These are phyloP conservation scores for Magallana gigas DNA, from an alignment of 1,140 invertebrate genomes.

Conservation along the genomic window DNA sequence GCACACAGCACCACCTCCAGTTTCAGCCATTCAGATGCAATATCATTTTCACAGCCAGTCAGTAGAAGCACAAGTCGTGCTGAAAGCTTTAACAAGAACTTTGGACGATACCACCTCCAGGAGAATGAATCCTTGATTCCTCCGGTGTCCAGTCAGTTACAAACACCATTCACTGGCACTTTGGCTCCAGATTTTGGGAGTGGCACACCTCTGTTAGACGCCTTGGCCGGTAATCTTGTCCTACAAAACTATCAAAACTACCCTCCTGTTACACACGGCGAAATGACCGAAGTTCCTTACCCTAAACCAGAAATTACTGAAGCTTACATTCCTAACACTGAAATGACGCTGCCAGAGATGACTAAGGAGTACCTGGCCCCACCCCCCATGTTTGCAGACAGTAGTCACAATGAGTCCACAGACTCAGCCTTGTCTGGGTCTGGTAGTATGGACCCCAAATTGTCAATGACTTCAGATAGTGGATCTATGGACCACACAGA, in stretches of 20 bases:
- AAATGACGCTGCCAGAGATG: conserved; percentile 33
- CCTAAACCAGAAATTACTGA: not conserved
- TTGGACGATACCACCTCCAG: conserved; percentile 60
- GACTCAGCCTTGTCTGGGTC: conserved; percentile 33
- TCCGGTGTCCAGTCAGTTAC: conserved; percentile 20
- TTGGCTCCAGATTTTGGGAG: not conserved
- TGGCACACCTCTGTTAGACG: conserved; percentile 43
- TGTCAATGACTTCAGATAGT: conserved; percentile 23
- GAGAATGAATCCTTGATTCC: conserved; percentile 53
- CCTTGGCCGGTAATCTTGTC: conserved; percentile 36
- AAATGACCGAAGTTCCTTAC: not conserved
- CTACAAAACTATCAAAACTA: not conserved
- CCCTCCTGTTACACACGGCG: not conserved
- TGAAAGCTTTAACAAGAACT: conserved; percentile 71
- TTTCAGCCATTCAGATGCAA: conserved; percentile 55
- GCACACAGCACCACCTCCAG: conserved; percentile 56
- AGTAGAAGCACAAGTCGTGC: conserved; percentile 67
- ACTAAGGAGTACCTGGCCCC: conserved; percentile 44
- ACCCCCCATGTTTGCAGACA: conserved; percentile 60
- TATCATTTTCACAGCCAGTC: conserved; percentile 58
- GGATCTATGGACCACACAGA: conserved; percentile 12
- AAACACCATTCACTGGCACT: conserved; percentile 24
- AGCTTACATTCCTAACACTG: conserved; percentile 8
- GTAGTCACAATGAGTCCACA: conserved; percentile 29
- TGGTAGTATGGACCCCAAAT: conserved; percentile 22